Conservation (phyloP, 1,140 invertebrate species). For the Drosophila sturtevanti region DNA sequence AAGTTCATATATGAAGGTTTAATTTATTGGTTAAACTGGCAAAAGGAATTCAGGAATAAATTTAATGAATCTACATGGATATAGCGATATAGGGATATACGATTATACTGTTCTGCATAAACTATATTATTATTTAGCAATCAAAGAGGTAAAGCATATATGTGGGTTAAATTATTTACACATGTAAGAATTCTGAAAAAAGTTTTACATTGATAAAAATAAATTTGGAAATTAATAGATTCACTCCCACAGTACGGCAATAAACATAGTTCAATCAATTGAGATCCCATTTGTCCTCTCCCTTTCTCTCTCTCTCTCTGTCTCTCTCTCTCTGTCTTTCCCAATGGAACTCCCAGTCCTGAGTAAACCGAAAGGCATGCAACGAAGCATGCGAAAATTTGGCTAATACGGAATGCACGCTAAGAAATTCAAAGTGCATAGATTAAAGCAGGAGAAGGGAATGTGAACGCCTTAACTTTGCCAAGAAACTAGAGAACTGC, state of each 20-base stretch:
- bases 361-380: constrained; percentile 47
- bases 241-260: constrained; percentile 35
- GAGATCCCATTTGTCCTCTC: background rate
- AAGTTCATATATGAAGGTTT: no score
- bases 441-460: constrained; percentile 58
- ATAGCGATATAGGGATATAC: no score
- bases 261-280: constrained; percentile 44
- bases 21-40: no score
- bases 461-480: constrained; percentile 3
- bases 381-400: constrained; percentile 75
- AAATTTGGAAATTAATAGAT: background rate
- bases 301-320: background rate
- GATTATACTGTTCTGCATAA: no score
- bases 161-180: no score
- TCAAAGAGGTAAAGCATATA: no score
- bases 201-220: no score
- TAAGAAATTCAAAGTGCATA: constrained; percentile 76
- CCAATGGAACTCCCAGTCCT: background rate
- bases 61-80: no score
- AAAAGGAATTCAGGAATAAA: no score
- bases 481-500: constrained; percentile 20
- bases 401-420: constrained; percentile 75
- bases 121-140: no score
- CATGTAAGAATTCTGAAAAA: no score
- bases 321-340: background rate